Conservation (phyloP, 2,888 invertebrate species). For the Eupeodes latifasciatus region DNA sequence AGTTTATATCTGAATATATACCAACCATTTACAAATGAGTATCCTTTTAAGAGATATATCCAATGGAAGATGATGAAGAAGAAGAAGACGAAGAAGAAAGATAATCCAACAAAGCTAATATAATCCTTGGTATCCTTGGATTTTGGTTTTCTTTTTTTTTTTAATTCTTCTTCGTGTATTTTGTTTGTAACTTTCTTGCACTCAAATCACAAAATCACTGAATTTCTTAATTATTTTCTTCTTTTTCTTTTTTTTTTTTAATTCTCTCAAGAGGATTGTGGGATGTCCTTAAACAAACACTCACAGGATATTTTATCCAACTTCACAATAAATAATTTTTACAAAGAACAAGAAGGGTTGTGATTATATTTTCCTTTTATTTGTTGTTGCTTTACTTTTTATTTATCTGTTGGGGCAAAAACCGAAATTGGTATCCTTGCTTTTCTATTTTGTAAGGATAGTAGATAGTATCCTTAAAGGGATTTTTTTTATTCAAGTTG, state of each 20-base stretch:
- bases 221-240: conserved; percentile 44
- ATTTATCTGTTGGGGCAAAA: conserved; percentile 12
- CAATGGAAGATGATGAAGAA: conserved; percentile 20
- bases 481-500: neutral
- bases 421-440: conserved; percentile 42
- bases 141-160: neutral
- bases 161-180: neutral
- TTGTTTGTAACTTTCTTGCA: conserved; percentile 55
- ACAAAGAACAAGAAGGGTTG: neutral
- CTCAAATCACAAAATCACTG: conserved; percentile 48
- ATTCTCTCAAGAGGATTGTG: conserved; percentile 12
- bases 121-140: conserved; percentile 70
- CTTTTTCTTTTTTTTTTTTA: neutral
- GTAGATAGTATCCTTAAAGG: conserved; percentile 18
- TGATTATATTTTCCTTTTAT: conserved; percentile 18
- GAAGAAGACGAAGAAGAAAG: conserved; percentile 9
- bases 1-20: conserved; percentile 28
- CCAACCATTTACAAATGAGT: conserved; percentile 68
- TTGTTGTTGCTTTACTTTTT: neutral
- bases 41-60: conserved; percentile 65
- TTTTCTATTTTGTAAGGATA: conserved; percentile 29
- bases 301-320: conserved; percentile 6
- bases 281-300: conserved; percentile 43
- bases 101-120: conserved; percentile 70
- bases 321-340: conserved; percentile 1